These are phyloP conservation scores for Umimayanthus kanabou DNA, from an alignment of 92 coral and sea anemone genomes.

Conservation along the genomic window DNA sequence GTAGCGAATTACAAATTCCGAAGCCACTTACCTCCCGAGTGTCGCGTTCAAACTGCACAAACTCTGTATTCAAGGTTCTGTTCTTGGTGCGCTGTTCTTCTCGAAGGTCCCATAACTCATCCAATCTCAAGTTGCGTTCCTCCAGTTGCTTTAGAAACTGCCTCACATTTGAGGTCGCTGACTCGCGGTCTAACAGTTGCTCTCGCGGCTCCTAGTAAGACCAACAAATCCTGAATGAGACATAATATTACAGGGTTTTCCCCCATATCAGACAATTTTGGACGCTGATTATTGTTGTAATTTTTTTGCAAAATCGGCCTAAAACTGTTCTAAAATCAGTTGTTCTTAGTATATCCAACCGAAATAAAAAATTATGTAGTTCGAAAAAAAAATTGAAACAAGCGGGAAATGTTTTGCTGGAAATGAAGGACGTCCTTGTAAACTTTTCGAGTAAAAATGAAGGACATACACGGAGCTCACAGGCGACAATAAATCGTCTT, in stretches of 20 bases:
- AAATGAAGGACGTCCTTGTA: too few relatives aligned
- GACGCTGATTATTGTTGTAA: too few relatives aligned
- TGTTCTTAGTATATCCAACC: too few relatives aligned
- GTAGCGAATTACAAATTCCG: neutral
- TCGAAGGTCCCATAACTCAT: slow-evolving; percentile 90
- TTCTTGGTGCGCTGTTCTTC: slow-evolving; percentile 85
- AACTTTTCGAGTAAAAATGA: too few relatives aligned
- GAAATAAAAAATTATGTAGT: too few relatives aligned
- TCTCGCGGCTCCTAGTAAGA: slow-evolving; percentile 79
- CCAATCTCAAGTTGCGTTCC: slow-evolving; percentile 80
- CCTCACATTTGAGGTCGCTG: slow-evolving; percentile 77
- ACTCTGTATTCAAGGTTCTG: slow-evolving; percentile 85
- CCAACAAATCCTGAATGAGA: slow-evolving; percentile 1
- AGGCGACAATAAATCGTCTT: too few relatives aligned
- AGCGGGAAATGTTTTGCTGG: too few relatives aligned
- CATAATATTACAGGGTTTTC: too few relatives aligned
- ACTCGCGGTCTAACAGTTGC: slow-evolving; percentile 75
- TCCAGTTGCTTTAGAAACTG: slow-evolving; percentile 83
- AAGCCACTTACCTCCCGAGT: slow-evolving; percentile 80
- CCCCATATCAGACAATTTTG: neutral
- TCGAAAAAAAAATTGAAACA: too few relatives aligned
- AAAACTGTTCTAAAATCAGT: too few relatives aligned
- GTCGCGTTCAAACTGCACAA: slow-evolving; percentile 92
- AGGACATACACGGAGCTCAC: too few relatives aligned
- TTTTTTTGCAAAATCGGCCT: too few relatives aligned